phyloP scores from a whole-genome alignment of 2,113 vertebrate genomes.

The Phocoena phocoena region DNA sequence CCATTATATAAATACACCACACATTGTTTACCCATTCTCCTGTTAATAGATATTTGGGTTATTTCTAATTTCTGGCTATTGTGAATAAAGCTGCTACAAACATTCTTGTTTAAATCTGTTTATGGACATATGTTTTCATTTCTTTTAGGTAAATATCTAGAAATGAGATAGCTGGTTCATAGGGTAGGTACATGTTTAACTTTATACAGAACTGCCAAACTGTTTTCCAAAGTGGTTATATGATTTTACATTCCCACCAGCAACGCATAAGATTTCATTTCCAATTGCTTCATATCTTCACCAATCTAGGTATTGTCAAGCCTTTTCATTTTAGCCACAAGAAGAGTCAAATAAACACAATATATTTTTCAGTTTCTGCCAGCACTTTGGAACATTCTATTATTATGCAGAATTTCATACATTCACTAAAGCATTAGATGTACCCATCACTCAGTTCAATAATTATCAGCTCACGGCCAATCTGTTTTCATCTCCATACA shows the following conservation, averaged over 20 bases:
- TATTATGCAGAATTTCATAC: not conserved
- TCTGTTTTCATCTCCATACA: not conserved
- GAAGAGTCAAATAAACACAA: not conserved
- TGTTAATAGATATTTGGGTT: not conserved
- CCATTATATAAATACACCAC: not conserved
- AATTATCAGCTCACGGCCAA: not conserved
- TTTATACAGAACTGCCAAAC: not conserved
- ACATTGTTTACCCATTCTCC: not conserved
- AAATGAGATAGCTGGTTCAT: not conserved
- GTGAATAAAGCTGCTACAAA: not conserved
- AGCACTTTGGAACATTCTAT: not conserved
- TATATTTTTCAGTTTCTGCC: not conserved
- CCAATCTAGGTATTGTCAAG: not conserved
- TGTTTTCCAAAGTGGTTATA: not conserved
- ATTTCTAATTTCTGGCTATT: not conserved
- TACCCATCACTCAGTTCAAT: not conserved
- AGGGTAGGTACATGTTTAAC: not conserved
- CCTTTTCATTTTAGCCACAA: not conserved
- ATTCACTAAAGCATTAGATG: not conserved
- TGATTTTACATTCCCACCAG: not conserved
- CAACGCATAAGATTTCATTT: not conserved
- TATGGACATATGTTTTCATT: not conserved
- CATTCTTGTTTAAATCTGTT: constrained; percentile 29
- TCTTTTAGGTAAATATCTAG: not conserved
- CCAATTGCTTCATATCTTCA: not conserved